phyloP scores from a whole-genome alignment of 2,888 invertebrate genomes.

The Epinotia nisella region DNA sequence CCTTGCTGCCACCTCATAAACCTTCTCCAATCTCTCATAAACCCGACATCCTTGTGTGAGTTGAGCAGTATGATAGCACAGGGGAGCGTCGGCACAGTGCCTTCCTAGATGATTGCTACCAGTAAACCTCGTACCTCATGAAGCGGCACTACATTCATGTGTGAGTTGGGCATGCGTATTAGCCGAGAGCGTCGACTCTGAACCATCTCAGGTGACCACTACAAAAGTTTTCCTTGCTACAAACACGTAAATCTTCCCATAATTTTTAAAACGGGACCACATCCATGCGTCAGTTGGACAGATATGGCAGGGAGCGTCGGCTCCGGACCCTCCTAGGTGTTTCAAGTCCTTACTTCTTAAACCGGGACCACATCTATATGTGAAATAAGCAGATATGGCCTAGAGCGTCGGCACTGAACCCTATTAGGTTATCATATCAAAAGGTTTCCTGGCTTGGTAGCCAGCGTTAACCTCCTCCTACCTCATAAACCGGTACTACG shows the following conservation, averaged over 20 bases:
- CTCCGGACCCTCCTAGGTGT: conserved; percentile 90
- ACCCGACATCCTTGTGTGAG: background rate
- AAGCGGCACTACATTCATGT: background rate
- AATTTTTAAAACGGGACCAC: conserved; percentile 96
- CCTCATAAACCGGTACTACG: conserved; percentile 96
- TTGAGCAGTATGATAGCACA: background rate
- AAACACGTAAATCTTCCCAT: conserved; percentile 36
- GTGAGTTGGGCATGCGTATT: background rate
- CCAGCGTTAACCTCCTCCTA: conserved; percentile 59
- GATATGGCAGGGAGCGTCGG: conserved; percentile 88
- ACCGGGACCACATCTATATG: background rate
- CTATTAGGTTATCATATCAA: no score
- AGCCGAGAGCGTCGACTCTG: background rate
- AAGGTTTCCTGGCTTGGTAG: no score
- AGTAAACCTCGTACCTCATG: background rate
- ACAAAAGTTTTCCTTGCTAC: background rate
- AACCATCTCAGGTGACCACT: background rate
- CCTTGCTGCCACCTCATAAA: no score
- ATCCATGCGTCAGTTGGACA: conserved; percentile 97
- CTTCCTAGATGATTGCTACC: no score
- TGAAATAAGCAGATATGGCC: background rate
- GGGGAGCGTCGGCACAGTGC: no score
- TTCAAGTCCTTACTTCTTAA: background rate
- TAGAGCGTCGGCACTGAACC: background rate
- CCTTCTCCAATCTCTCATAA: background rate